Evolutionary conservation across 1,140 invertebrate species (phyloP), one percentile per base, ranked within the genome.

Genomic region (Eubasilissa regina): DNA sequence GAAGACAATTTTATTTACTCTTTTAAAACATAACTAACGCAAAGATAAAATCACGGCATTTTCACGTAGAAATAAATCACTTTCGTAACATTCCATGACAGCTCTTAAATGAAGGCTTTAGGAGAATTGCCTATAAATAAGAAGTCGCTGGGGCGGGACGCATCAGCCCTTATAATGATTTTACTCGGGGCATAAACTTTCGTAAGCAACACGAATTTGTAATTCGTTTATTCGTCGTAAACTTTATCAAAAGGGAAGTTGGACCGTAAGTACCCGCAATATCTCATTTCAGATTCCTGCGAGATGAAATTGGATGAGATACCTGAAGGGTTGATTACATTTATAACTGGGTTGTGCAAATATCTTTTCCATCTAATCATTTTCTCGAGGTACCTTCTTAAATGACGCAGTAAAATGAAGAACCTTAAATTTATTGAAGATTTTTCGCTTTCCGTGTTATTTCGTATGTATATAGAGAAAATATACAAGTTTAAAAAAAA

Each of bases 241-340:
- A 58, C 55, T 58, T 58, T 21, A 58, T 21, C 55, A 58, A 58
- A 9, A 15, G 55, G 12, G 17, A 58, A 10, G 55, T 19, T 58
- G 17, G 55, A 6, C 55, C 17, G 25, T 35, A 35, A 35, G 6
- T 35, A 58, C 17, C 55, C 55, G 15, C 17, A 21, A 58, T 58
- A 58, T 58, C 55, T 58, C 55, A 58, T 58, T 58, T 58, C 55
- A 55, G n/a, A n/a, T n/a, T n/a, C 25, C 25, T 35, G 25, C 25
- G 25, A 35, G 25, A 35, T 35, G 25, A 58, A 58, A 58, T 58
- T 58, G 15, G 17, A 19, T 58, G 21, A 58, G 17, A 15, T 4
- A 58, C 17, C 17, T 21, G 8, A 19, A 9, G 55, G 10, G 21
- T 58, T 58, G 55, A 21, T 15, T 55, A 55, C n/a, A 55, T n/a